phyloP scores from a whole-genome alignment of 2,113 vertebrate genomes.

The Megaleporinus macrocephalus region DNA sequence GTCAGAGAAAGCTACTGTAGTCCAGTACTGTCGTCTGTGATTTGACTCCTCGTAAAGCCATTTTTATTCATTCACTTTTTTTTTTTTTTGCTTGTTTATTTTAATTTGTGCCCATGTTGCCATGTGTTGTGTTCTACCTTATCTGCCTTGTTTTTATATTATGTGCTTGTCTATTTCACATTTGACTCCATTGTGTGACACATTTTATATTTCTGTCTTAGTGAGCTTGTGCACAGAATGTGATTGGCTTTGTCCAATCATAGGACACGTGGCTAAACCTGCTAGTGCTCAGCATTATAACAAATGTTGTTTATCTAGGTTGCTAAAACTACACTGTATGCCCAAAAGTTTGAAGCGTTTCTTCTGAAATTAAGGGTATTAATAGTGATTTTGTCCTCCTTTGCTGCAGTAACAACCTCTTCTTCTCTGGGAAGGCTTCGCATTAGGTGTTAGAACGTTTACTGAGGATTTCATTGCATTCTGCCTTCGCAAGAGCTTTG shows the following conservation, averaged over 20 bases:
- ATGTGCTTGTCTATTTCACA: conserved; percentile 3
- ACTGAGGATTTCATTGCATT: no score
- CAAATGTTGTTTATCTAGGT: not conserved
- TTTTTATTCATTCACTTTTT: not conserved
- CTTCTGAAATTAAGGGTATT: not conserved
- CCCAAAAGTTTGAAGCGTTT: not conserved
- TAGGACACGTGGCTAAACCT: not conserved
- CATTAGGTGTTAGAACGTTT: no score
- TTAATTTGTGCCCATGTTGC: not conserved
- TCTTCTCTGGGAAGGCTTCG: no score
- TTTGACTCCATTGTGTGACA: not conserved
- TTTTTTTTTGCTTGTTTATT: not conserved
- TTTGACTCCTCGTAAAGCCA: not conserved
- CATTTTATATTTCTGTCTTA: not conserved
- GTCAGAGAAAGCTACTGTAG: not conserved
- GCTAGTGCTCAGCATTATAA: not conserved
- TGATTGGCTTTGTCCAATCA: no score
- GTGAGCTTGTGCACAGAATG: not conserved
- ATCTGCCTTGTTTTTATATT: not conserved
- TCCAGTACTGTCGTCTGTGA: not conserved
- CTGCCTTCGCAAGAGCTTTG: no score
- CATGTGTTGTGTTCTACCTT: not conserved
- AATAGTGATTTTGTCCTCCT: not conserved
- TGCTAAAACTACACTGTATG: not conserved
- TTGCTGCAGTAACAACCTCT: not conserved